phyloP scores from a whole-genome alignment of 2,113 vertebrate species.

The Corynorhinus townsendii region DNA sequence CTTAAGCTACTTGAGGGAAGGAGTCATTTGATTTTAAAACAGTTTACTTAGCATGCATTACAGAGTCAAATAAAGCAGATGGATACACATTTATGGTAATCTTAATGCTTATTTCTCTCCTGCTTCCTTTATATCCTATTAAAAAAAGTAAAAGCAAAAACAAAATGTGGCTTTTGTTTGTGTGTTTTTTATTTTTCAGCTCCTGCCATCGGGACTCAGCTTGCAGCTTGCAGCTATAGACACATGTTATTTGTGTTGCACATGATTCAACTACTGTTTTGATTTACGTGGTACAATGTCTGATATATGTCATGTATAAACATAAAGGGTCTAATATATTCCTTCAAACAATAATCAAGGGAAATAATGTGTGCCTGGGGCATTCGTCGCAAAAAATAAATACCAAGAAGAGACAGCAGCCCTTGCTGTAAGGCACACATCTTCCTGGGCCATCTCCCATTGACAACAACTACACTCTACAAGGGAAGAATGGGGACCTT shows the following conservation, averaged over 20 bases:
- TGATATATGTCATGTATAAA: conserved; percentile 35
- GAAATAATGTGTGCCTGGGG: conserved; percentile 12
- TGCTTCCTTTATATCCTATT: not conserved
- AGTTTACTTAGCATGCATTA: not conserved
- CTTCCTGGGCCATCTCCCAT: conserved; percentile 1
- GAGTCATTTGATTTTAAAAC: not conserved
- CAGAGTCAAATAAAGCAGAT: not conserved
- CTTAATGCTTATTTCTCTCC: not conserved
- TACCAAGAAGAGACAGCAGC: conserved; percentile 13
- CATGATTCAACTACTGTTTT: conserved; percentile 46
- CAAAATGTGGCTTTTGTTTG: not conserved
- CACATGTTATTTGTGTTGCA: conserved; percentile 21
- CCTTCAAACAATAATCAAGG: conserved; percentile 52
- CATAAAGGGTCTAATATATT: conserved; percentile 45
- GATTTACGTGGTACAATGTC: conserved; percentile 37
- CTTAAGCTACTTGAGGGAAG: not conserved
- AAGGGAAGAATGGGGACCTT: not conserved
- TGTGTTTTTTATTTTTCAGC: not conserved
- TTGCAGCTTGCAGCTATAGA: not conserved
- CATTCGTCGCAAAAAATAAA: conserved; percentile 43
- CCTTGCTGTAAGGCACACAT: not conserved
- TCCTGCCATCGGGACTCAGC: not conserved
- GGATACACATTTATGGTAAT: not conserved
- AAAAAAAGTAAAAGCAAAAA: not conserved
- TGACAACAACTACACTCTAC: not conserved